Percentiles rank a stretch among this genome's conserved stretches.
These are phyloP conservation scores for Trachelus iudaicus DNA, from an alignment of 2,888 invertebrate genomes.

Conservation along the genomic window DNA sequence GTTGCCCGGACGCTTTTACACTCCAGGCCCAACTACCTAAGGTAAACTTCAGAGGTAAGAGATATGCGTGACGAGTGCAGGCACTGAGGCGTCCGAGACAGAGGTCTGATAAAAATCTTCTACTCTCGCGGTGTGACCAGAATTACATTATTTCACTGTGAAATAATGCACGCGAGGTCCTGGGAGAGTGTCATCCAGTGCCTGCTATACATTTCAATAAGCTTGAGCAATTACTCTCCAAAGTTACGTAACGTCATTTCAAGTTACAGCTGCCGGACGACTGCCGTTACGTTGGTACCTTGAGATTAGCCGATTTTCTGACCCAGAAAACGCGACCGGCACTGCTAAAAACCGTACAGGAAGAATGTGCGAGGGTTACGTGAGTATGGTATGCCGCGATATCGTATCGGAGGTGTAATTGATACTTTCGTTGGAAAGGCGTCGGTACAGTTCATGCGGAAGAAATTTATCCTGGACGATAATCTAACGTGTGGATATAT, in stretches of 20 bases:
- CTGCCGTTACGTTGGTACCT: not conserved
- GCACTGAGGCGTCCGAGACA: conserved; percentile 47
- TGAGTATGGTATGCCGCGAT: not conserved
- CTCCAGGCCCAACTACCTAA: not conserved
- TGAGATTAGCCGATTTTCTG: not conserved
- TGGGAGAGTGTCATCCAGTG: conserved; percentile 47
- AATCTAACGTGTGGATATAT: not conserved
- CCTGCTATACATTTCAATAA: conserved; percentile 50
- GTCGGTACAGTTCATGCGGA: not conserved
- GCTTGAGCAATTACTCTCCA: conserved; percentile 36
- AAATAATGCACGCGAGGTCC: conserved; percentile 52
- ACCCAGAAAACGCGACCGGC: not conserved
- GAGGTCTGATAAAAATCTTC: conserved; percentile 51
- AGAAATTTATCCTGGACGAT: conserved; percentile 4
- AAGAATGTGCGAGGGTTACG: not conserved
- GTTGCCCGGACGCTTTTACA: not conserved
- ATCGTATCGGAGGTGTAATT: not conserved
- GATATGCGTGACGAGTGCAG: conserved; percentile 44
- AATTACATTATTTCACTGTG: conserved; percentile 55
- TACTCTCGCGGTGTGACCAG: conserved; percentile 53
- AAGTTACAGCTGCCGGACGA: not conserved
- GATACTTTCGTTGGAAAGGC: not conserved
- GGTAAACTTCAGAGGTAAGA: conserved; percentile 6
- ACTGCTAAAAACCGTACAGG: not conserved
- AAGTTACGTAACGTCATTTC: conserved; percentile 31